Evolutionary conservation across 2,888 invertebrate genomes (phyloP), one percentile per base, ranked within the genome.

Genomic region (Polydrusus tereticollis): DNA sequence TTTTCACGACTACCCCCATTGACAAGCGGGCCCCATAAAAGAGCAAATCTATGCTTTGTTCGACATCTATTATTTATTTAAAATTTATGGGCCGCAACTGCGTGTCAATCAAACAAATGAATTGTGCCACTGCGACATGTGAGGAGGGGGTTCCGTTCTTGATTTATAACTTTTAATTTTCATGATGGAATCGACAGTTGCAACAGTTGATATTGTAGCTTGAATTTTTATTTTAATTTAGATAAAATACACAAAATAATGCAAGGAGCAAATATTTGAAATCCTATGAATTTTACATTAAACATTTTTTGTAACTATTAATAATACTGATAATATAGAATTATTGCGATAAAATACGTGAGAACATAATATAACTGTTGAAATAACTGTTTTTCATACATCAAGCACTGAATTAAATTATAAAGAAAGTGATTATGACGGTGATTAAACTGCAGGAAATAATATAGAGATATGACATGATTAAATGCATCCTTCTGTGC

Each of bases 31-130:
- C 50, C 66, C 66, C 71, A 66, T 52, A 50, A 69, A 71, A 60
- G 71, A 71, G 71, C 71, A 71, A 71, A 71, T 71, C 60, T 71
- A 71, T 62, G 52, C 66, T 66, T 71, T 71, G 71, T 71, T 71
- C 71, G 71, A 71, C 71, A 66, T 60, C 67, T 68, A 68, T 72
- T 68, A 68, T 72, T 72, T 68, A 68, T 72, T 72, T 72, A 68
- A 67, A 68, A 72, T 72, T 72, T 72, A 72, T 72, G 72, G 72
- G 63, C 58, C 57, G 57, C 67, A 72, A 72, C 72, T 72, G 72
- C 64, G 38, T 57, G 72, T 72, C 72, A 72, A 72, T 72, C 67
- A 72, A 57, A 57, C 63, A 72, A 72, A 72, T 72, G 63, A 72
- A 72, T 71, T 71, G 66, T 66, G 60, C 60, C 71, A 23, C 60